Base-by-base conservation (phyloP, 2,888 invertebrate species). In the Ochropacha duplaris region DNA sequence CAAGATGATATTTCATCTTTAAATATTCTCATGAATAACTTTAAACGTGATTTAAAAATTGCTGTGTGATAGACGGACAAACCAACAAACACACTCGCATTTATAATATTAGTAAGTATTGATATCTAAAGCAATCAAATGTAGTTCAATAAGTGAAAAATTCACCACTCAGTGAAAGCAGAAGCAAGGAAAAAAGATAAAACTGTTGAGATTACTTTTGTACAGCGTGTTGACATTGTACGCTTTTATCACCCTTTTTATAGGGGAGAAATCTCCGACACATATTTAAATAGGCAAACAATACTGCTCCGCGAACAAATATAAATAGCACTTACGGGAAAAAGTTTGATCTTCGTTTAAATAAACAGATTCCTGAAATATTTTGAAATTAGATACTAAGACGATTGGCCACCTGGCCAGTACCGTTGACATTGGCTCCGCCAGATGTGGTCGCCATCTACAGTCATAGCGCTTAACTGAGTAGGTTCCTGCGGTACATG, bases 221-320 rank as follows among this genome's bases (percentile, higher is more conserved):
- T 84, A 82, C 81, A 82, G 74, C 74, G 82, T 89, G 84, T 92
- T 91, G 89, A 90, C 89, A 88, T 84, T 87, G 86, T 77, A 86
- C 77, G 90, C 92, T 92, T 90, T 92, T 92, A 92, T 87, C 90
- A 83, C 86, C 88, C 90, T 86, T 88, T 86, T 84, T 76, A 74
- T 79, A 77, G 86, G 85, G 88, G 84, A 83, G 83, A 88, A 89
- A 90, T 86, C 89, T 84, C 84, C 85, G 86, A 88, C 89, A 90
- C 86, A 88, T 88, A 92, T 91, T 92, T 92, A 90, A 90, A 92
- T 88, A 90, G 81, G 84, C 86, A 91, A 90, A 91, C 84, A 89
- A 84, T 84, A 86, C 78, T 78, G 74, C 71, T 62, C 72, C 68
- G 73, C 71, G 79, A 81, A 80, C 81, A 86, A 86, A 86, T 74